Base-by-base conservation (phyloP, 1,140 invertebrate species). In the Holcopasites calliopsidis region DNA sequence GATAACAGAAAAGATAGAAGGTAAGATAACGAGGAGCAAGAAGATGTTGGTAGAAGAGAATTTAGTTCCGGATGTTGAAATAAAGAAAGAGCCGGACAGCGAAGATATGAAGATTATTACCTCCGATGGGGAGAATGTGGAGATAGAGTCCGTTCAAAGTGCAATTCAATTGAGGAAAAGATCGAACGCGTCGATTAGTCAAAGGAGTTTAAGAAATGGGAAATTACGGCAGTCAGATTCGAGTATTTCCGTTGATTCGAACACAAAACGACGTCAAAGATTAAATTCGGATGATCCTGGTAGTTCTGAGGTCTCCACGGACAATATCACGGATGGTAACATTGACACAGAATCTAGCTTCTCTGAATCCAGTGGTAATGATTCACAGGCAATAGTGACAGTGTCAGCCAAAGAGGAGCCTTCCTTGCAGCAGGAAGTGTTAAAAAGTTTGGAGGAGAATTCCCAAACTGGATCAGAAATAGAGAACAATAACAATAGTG, bases 121-220 rank as follows among this genome's bases (percentile, higher is more conserved):
- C 8, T 85, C 77, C n/a, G 87, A 87, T 18, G 85, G 85, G 49
- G 80, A 85, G 38, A 66, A 61, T 21, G 2, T 21, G 28, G 77
- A 84, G 58, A 66, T 76, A 11, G 69, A 85, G 55, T 74, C 79
- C 18, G 31, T 69, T 28, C 86, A 79, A 76, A 88, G 64, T 33
- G 57, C 77, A 10, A 75, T 80, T 35, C 82, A 86, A 21, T 57
- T 78, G 77, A 85, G 82, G 40, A 87, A 87, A 40, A 84, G 87
- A n/a, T 57, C 79, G 8, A 61, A 13, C 1, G 65, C 61, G 35
- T 57, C 75, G n/a, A 66, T 71, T 1, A 82, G 84, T 5, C 86
- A 88, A 62, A 93, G 94, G 69, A 93, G 93, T 57, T 89, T 95
- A 50, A 90, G 94, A 60, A 95, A 94, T 85, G 94, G 94, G 0